Percentiles rank a stretch among this genome's conserved stretches.
phyloP scores from a whole-genome alignment of 1,140 invertebrate species.

The Lanistes nyassanus region DNA sequence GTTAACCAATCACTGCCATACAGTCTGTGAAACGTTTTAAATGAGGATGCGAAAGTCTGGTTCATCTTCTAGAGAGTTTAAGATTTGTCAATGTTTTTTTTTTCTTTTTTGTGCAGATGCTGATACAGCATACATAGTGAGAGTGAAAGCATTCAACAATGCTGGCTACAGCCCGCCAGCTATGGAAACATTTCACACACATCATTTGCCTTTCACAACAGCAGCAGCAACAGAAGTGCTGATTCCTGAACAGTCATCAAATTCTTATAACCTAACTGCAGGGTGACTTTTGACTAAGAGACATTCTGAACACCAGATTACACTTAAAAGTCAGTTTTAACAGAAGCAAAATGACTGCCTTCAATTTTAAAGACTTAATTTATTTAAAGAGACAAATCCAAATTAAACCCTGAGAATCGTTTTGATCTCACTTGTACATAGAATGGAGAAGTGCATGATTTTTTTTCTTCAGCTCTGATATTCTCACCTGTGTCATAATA shows the following conservation, averaged over 20 bases:
- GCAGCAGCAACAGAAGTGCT: neutral
- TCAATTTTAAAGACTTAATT: too few relatives aligned
- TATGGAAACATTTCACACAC: neutral
- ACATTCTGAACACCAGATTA: neutral
- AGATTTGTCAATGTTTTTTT: neutral
- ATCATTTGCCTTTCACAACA: neutral
- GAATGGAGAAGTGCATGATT: too few relatives aligned
- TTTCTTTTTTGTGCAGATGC: neutral
- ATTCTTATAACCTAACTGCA: neutral
- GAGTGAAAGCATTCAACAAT: constrained; percentile 5
- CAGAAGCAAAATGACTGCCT: too few relatives aligned
- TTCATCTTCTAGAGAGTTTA: neutral
- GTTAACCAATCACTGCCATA: too few relatives aligned
- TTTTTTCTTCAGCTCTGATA: too few relatives aligned
- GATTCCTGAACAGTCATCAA: neutral
- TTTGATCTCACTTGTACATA: too few relatives aligned
- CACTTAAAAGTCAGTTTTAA: too few relatives aligned
- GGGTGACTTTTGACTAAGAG: neutral
- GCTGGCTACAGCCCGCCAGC: neutral
- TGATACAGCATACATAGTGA: neutral
- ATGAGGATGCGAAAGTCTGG: neutral
- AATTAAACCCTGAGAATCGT: too few relatives aligned
- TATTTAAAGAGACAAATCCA: too few relatives aligned
- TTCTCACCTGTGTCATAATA: too few relatives aligned
- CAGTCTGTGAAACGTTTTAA: too few relatives aligned